A percentile compares a stretch with the other conserved stretches of the same genome.
These are phyloP conservation scores for Ichneumoninae sp. DNA, from an alignment of 2,888 invertebrate genomes.

Conservation along the genomic window DNA sequence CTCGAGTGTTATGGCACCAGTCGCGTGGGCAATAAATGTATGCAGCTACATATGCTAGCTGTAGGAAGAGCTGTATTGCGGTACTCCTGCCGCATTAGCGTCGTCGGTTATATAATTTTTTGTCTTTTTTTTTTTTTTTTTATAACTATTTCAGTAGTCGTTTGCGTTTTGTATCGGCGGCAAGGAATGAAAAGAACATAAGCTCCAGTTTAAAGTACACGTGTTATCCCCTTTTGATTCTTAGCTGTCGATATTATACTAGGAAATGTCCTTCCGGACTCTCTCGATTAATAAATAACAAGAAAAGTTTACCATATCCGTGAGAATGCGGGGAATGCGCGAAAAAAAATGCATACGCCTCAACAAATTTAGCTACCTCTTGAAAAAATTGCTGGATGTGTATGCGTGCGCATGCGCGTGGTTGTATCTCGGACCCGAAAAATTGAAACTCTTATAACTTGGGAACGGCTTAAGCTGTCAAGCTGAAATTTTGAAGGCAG, in stretches of 20 bases:
- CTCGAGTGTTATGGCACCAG: slow-evolving; percentile 25
- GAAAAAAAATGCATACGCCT: slow-evolving; percentile 11
- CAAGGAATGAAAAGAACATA: background rate
- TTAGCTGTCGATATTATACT: background rate
- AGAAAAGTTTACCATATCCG: slow-evolving; percentile 8
- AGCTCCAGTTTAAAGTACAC: background rate
- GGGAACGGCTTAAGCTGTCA: no score
- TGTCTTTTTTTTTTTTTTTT: slow-evolving; percentile 2
- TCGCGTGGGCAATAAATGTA: slow-evolving; percentile 23
- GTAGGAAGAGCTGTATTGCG: slow-evolving; percentile 8
- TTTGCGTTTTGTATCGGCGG: background rate
- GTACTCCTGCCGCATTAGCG: slow-evolving; percentile 1
- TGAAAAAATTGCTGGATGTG: no score
- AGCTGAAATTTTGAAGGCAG: no score
- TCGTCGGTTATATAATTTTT: slow-evolving; percentile 15
- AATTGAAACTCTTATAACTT: no score
- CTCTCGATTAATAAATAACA: slow-evolving; percentile 43
- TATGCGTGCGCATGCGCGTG: no score
- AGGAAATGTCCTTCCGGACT: slow-evolving; percentile 24
- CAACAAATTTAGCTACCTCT: background rate
- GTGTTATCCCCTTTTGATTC: background rate
- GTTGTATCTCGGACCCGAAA: no score
- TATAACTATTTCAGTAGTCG: background rate
- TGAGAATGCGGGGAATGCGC: slow-evolving; percentile 14
- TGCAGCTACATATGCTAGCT: background rate